A percentile compares a stretch with the other conserved stretches of the same genome.
These are phyloP conservation scores for Pantherophis alleghaniensis DNA, from an alignment of 2,797 vertebrate genomes.

Conservation along the genomic window DNA sequence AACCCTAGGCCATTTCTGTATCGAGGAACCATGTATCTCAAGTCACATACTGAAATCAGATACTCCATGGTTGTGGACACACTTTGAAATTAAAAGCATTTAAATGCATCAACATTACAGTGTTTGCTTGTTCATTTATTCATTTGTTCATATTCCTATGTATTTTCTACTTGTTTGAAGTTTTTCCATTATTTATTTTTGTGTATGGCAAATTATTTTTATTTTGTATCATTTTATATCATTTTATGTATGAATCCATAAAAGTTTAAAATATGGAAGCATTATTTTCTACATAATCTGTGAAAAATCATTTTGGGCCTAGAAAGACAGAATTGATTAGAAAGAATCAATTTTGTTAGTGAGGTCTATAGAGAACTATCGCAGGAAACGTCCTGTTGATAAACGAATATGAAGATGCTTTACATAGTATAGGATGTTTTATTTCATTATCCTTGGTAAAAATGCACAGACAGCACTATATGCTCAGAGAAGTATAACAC, in stretches of 20 bases:
- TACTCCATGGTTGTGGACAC: not conserved
- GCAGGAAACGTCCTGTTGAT: not conserved
- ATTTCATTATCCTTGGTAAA: not conserved
- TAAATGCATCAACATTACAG: not conserved
- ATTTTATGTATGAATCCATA: not conserved
- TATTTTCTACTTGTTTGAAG: not conserved
- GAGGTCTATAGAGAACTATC: not conserved
- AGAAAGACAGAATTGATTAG: not conserved
- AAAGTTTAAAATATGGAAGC: not conserved
- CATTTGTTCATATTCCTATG: not conserved
- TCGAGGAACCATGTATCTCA: not conserved
- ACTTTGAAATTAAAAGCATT: not conserved
- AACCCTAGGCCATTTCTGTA: not conserved
- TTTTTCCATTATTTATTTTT: not conserved
- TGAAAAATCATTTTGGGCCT: not conserved
- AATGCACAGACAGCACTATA: not conserved
- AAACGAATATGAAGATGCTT: not conserved
- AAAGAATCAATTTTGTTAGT: not conserved
- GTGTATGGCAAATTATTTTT: not conserved
- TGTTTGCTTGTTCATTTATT: not conserved
- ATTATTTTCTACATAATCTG: not conserved
- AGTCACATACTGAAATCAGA: not conserved
- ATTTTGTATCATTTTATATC: not conserved
- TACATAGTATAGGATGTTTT: not conserved
- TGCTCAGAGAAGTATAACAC: not conserved